A percentile compares a stretch with the other conserved stretches of the same genome.
phyloP scores from a whole-genome alignment of 2,113 vertebrate genomes.

The Scatophagus argus region DNA sequence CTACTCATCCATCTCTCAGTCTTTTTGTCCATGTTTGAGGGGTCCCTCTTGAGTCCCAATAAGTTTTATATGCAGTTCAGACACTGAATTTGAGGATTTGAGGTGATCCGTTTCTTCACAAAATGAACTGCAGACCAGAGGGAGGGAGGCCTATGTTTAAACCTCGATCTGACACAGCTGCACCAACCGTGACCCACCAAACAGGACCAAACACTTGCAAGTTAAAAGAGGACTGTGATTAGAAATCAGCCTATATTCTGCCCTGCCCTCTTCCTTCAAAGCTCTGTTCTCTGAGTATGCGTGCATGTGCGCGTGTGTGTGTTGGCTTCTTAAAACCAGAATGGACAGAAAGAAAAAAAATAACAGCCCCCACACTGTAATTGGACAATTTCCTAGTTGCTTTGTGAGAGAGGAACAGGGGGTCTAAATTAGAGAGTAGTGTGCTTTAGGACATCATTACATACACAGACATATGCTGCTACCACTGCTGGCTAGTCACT shows the following conservation, averaged over 20 bases:
- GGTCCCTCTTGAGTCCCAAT: not conserved
- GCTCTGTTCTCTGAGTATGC: not conserved
- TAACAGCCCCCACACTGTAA: constrained; percentile 70
- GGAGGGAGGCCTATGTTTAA: constrained; percentile 4
- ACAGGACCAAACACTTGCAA: constrained; percentile 59
- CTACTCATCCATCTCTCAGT: not conserved
- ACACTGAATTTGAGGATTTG: constrained; percentile 15
- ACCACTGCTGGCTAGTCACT: constrained; percentile 65
- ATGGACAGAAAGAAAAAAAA: constrained; percentile 40
- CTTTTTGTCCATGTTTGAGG: not conserved
- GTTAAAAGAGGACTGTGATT: constrained; percentile 68
- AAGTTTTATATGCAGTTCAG: constrained; percentile 2
- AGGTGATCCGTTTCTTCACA: constrained; percentile 21
- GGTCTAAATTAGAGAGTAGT: constrained; percentile 79
- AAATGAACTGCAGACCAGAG: constrained; percentile 18
- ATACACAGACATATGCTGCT: constrained; percentile 67
- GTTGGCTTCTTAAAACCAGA: constrained; percentile 48
- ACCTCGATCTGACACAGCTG: constrained; percentile 58
- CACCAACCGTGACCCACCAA: constrained; percentile 52
- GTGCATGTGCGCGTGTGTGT: not conserved
- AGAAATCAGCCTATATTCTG: constrained; percentile 69
- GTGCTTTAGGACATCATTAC: constrained; percentile 70
- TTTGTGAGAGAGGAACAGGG: constrained; percentile 68
- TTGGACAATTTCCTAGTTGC: constrained; percentile 74
- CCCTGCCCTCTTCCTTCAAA: constrained; percentile 59